Evolutionary conservation across 2,113 vertebrate species (phyloP).

Genomic region (Polypterus bichir): DNA sequence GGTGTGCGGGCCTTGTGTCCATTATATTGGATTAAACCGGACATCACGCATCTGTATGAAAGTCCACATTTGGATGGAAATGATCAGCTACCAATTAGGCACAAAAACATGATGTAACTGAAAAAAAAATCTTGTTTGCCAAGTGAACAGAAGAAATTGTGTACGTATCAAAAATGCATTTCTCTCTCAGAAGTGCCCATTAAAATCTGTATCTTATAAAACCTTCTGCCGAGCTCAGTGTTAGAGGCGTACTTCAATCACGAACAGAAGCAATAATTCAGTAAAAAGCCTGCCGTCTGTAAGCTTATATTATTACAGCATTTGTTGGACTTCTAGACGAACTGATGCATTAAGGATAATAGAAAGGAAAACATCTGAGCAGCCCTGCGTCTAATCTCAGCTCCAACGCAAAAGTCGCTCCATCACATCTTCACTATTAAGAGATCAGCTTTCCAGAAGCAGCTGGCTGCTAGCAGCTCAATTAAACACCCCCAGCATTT

Average conservation of each 20-base stretch:
- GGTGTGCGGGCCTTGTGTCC: too few species aligned
- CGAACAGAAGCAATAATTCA: background rate
- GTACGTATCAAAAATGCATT: too few species aligned
- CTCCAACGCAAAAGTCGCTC: slow-evolving; percentile 19
- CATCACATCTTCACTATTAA: slow-evolving; percentile 36
- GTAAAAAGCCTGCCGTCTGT: background rate
- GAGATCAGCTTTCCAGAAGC: slow-evolving; percentile 38
- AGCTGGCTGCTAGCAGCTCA: slow-evolving; percentile 51
- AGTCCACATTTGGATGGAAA: background rate
- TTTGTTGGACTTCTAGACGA: background rate
- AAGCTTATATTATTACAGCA: background rate
- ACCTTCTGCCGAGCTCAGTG: too few species aligned
- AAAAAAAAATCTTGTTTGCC: too few species aligned
- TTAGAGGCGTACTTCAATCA: too few species aligned
- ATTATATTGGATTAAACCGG: too few species aligned
- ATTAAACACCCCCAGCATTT: slow-evolving; percentile 50
- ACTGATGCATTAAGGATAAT: background rate
- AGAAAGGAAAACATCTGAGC: slow-evolving; percentile 3
- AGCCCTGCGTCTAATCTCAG: slow-evolving; percentile 15
- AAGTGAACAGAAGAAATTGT: too few species aligned
- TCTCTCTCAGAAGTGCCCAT: too few species aligned
- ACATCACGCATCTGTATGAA: background rate
- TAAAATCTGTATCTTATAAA: too few species aligned
- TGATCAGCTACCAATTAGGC: too few species aligned
- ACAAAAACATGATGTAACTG: too few species aligned